phyloP scores from a whole-genome alignment of 2,888 invertebrate species.

The Colletes collaris region DNA sequence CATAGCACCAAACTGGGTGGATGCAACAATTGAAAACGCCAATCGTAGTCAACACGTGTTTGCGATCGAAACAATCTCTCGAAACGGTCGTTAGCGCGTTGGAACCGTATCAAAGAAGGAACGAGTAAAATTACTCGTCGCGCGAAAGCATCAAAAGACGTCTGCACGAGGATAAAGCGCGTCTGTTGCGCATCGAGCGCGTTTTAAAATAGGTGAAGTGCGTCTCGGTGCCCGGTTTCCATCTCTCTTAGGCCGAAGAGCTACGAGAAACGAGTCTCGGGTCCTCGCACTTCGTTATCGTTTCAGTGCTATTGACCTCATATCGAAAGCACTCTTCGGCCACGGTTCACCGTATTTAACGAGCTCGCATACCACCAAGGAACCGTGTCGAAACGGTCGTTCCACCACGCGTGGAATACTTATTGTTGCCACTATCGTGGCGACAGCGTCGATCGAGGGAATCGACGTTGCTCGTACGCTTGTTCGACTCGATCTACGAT shows the following conservation, averaged over 20 bases:
- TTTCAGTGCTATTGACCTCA: slow-evolving; percentile 65
- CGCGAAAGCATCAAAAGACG: slow-evolving; percentile 17
- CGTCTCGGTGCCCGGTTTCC: slow-evolving; percentile 27
- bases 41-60: no score
- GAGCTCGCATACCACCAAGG: slow-evolving; percentile 65
- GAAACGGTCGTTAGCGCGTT: not conserved
- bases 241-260: not conserved
- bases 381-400: slow-evolving; percentile 63
- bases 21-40: no score
- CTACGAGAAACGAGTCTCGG: slow-evolving; percentile 28
- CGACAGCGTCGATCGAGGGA: slow-evolving; percentile 37
- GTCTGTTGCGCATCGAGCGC: slow-evolving; percentile 25
- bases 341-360: slow-evolving; percentile 67
- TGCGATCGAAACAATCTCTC: not conserved
- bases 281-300: slow-evolving; percentile 63
- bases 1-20: no score
- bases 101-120: not conserved
- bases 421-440: slow-evolving; percentile 58
- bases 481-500: slow-evolving; percentile 29
- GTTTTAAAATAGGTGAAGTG: slow-evolving; percentile 55
- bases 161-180: slow-evolving; percentile 31
- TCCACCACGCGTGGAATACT: slow-evolving; percentile 62
- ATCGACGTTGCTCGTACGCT: slow-evolving; percentile 17
- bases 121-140: not conserved
- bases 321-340: slow-evolving; percentile 62